These are phyloP conservation scores for Argyrosomus japonicus DNA, from an alignment of 2,113 vertebrate genomes.

Conservation along the genomic window DNA sequence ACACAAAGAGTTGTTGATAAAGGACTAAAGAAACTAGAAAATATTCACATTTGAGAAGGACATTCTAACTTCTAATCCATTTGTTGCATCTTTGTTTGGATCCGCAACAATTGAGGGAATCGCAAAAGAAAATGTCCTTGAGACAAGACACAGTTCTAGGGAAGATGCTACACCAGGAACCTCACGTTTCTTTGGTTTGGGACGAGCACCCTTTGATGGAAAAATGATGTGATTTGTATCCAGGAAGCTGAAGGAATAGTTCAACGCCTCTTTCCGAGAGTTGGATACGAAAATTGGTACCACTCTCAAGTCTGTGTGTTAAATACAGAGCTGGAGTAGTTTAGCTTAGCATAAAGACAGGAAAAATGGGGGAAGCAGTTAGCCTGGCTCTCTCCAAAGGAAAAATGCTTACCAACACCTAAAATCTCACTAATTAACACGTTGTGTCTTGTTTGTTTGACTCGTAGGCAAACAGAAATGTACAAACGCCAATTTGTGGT, in stretches of 20 bases:
- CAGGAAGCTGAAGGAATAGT: neutral
- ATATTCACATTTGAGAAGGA: too few relatives aligned
- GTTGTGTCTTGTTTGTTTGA: conserved; percentile 36
- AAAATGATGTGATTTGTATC: neutral
- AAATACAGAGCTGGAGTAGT: neutral
- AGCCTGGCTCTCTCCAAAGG: neutral
- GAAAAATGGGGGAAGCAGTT: neutral
- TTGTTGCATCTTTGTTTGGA: neutral
- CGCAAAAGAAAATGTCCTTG: neutral
- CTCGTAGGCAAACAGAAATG: conserved; percentile 28
- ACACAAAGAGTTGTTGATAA: too few relatives aligned
- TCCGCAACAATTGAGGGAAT: neutral
- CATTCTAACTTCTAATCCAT: too few relatives aligned
- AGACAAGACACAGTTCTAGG: neutral
- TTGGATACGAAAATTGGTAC: neutral
- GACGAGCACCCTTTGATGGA: neutral
- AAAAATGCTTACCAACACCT: neutral
- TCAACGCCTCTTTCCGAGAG: neutral
- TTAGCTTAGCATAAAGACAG: neutral
- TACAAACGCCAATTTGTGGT: conserved; percentile 51
- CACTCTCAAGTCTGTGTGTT: neutral
- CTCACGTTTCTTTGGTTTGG: neutral
- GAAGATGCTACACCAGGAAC: neutral
- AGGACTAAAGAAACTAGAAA: too few relatives aligned
- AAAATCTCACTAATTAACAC: conserved; percentile 25